Percentiles rank a stretch among this genome's conserved stretches.
Evolutionary conservation across 2,888 invertebrate species (phyloP).

Genomic region (Tinea trinotella): DNA sequence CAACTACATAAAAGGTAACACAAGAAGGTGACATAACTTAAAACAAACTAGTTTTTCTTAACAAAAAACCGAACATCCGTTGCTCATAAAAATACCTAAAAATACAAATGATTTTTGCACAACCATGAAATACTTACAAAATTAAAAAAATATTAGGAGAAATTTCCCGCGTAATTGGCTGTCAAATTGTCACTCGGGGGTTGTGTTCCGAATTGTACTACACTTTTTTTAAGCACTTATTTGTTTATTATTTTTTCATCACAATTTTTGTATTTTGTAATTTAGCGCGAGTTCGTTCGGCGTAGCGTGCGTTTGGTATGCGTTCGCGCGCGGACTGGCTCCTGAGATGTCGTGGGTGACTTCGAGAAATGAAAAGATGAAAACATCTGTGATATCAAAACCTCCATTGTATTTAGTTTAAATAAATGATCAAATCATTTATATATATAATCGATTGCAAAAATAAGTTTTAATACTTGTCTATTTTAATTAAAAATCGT

Average conservation of each 20-base stretch:
- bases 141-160: background rate
- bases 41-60: slow-evolving; percentile 7
- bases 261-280: background rate
- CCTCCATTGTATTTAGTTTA: background rate
- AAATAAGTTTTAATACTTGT: too few species aligned
- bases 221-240: background rate
- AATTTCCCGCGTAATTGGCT: background rate
- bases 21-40: slow-evolving; percentile 9
- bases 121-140: background rate
- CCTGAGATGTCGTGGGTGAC: background rate
- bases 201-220: slow-evolving; percentile 3
- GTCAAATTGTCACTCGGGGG: background rate
- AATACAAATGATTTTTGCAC: background rate
- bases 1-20: slow-evolving; percentile 14
- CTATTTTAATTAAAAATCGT: too few species aligned
- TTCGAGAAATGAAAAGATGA: background rate
- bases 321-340: slow-evolving; percentile 49
- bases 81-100: background rate
- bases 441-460: too few species aligned
- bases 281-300: slow-evolving; percentile 26
- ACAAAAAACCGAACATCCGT: background rate
- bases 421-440: too few species aligned
- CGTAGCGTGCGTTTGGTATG: slow-evolving; percentile 35
- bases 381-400: slow-evolving; percentile 1
- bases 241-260: background rate